Percentiles rank a stretch among this genome's conserved stretches.
Evolutionary conservation across 2,113 vertebrate genomes (phyloP).

Genomic region (Dipodomys ordii): DNA sequence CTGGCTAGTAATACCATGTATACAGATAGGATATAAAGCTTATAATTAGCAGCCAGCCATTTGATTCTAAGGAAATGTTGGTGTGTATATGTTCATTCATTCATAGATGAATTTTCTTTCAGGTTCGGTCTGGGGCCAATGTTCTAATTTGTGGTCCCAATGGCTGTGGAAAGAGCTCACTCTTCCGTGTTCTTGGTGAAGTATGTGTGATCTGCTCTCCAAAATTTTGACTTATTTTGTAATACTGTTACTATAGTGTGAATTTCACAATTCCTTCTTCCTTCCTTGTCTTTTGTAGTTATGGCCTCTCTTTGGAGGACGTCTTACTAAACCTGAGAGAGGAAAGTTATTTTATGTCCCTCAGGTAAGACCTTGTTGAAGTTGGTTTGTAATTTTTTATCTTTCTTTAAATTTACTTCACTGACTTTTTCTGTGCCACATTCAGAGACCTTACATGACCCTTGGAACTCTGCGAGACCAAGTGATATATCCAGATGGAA

Average conservation of each 20-base stretch:
- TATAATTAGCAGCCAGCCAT: not conserved
- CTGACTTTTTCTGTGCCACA: slow-evolving; percentile 10
- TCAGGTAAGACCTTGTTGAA: slow-evolving; percentile 89
- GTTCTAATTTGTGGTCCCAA: slow-evolving; percentile 99
- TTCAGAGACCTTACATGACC: slow-evolving; percentile 98
- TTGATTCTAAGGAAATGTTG: slow-evolving; percentile 27
- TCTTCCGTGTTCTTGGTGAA: slow-evolving; percentile 98
- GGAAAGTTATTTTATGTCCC: slow-evolving; percentile 99
- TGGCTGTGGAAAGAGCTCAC: slow-evolving; percentile 98
- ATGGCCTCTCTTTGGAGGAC: slow-evolving; percentile 97
- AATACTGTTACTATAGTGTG: not conserved
- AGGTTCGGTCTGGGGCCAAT: slow-evolving; percentile 97
- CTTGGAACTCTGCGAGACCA: slow-evolving; percentile 97
- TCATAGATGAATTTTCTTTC: slow-evolving; percentile 71
- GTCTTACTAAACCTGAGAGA: slow-evolving; percentile 96
- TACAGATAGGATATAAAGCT: slow-evolving; percentile 33
- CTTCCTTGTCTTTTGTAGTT: slow-evolving; percentile 85
- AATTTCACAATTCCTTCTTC: not conserved
- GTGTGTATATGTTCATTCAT: slow-evolving; percentile 15
- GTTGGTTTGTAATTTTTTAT: slow-evolving; percentile 39
- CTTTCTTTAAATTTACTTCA: slow-evolving; percentile 23
- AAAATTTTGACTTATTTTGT: not conserved
- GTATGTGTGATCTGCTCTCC: slow-evolving; percentile 84
- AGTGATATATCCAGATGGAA: slow-evolving; percentile 97
- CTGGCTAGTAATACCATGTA: not conserved